Evolutionary conservation across 2,888 invertebrate genomes (phyloP).

Genomic region (Melanchra persicariae): DNA sequence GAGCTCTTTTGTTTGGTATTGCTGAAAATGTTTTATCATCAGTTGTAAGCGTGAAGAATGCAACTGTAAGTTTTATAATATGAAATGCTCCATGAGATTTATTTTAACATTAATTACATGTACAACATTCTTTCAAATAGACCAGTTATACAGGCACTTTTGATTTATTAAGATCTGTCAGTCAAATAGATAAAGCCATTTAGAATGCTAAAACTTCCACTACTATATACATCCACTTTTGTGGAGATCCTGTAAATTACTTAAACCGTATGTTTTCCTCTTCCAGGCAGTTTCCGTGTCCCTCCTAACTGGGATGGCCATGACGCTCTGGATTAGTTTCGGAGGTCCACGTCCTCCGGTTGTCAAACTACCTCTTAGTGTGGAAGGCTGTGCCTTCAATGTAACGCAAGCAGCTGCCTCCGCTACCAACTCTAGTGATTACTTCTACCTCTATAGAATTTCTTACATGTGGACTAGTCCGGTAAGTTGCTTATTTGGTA

Average conservation of each 20-base stretch:
- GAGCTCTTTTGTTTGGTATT: slow-evolving; percentile 13
- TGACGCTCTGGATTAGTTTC: slow-evolving; percentile 96
- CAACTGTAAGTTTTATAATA: neutral
- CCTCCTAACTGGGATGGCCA: slow-evolving; percentile 91
- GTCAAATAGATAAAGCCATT: too few species aligned
- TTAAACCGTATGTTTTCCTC: neutral
- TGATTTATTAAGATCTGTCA: too few species aligned
- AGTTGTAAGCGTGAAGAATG: neutral
- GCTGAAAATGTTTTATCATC: neutral
- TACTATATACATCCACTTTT: neutral
- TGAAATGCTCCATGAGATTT: neutral
- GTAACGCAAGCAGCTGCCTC: slow-evolving; percentile 67
- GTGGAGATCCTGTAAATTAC: neutral
- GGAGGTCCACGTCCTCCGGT: slow-evolving; percentile 93
- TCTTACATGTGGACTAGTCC: slow-evolving; percentile 94
- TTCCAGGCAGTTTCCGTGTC: slow-evolving; percentile 93
- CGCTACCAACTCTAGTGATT: slow-evolving; percentile 74
- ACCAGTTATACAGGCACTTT: too few species aligned
- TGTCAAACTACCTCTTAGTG: slow-evolving; percentile 89
- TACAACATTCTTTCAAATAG: too few species aligned
- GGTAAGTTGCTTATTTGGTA: slow-evolving; percentile 71
- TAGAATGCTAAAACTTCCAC: too few species aligned
- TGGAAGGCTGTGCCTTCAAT: slow-evolving; percentile 89
- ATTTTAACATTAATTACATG: too few species aligned
- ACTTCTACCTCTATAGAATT: slow-evolving; percentile 93